Conservation (phyloP, 1,140 invertebrate species). For the Condylostylus longicornis region DNA sequence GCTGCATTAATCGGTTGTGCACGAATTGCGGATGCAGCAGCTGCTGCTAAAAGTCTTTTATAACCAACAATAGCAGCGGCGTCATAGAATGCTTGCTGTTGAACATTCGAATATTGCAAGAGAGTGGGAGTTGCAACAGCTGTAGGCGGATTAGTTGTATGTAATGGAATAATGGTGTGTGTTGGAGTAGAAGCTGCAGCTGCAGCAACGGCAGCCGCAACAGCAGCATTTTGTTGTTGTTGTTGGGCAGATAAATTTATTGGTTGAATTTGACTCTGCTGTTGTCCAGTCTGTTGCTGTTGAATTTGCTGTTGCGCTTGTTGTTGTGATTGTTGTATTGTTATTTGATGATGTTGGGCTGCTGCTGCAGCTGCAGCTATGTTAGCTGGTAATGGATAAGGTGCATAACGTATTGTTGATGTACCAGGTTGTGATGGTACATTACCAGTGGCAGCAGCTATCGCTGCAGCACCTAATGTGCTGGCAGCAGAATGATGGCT, state of each 20-base stretch:
- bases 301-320: constrained; percentile 15
- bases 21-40: constrained; percentile 21
- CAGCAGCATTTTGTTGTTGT: constrained; percentile 21
- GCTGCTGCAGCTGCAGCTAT: constrained; percentile 34
- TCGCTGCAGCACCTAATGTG: constrained; percentile 53
- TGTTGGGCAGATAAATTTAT: constrained; percentile 27
- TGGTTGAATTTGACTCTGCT: not conserved
- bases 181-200: constrained; percentile 29
- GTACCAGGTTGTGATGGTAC: constrained; percentile 17
- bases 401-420: constrained; percentile 35
- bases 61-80: constrained; percentile 28
- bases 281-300: not conserved
- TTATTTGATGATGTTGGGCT: constrained; percentile 18
- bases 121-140: constrained; percentile 11
- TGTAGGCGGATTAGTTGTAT: constrained; percentile 10
- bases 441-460: constrained; percentile 41
- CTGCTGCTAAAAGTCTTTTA: constrained; percentile 27
- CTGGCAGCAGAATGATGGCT: too few species aligned
- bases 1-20: constrained; percentile 9
- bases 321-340: constrained; percentile 18
- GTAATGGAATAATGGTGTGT: constrained; percentile 13
- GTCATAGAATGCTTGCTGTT: constrained; percentile 19
- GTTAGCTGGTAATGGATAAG: constrained; percentile 41
- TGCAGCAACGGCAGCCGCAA: constrained; percentile 33
- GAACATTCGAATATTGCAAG: constrained; percentile 23